A percentile compares a stretch with the other conserved stretches of the same genome.
Evolutionary conservation across 2,888 invertebrate genomes (phyloP).

Genomic region (Amphipoea lucens): DNA sequence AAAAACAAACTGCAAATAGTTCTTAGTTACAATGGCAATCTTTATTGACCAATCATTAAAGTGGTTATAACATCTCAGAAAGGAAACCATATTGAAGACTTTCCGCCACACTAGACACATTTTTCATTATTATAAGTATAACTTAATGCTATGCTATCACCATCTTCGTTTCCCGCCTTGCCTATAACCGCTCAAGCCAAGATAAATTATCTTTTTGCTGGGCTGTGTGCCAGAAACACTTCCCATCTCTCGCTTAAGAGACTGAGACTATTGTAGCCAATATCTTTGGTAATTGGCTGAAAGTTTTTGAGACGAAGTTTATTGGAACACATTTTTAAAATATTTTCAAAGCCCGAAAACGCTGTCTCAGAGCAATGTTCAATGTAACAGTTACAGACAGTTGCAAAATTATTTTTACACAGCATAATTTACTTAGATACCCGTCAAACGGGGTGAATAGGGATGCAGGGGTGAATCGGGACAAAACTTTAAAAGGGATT

Average conservation of each 20-base stretch:
- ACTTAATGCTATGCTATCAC: constrained; percentile 43
- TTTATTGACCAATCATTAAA: background rate
- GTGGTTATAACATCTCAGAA: background rate
- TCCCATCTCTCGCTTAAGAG: constrained; percentile 51
- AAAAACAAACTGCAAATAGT: background rate
- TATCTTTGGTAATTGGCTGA: constrained; percentile 22
- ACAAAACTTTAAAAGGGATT: no score
- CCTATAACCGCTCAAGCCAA: constrained; percentile 34
- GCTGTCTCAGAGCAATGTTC: background rate
- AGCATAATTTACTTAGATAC: background rate
- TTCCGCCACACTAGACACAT: constrained; percentile 4
- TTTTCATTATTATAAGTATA: constrained; percentile 35
- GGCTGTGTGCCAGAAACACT: constrained; percentile 61
- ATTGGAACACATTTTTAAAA: background rate
- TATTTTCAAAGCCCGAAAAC: background rate
- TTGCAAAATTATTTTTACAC: background rate
- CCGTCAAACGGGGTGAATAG: no score
- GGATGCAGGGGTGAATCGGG: no score
- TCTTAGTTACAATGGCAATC: background rate
- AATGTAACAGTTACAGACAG: background rate
- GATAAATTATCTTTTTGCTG: constrained; percentile 56
- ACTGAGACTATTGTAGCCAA: constrained; percentile 18
- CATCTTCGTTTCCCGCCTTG: constrained; percentile 27
- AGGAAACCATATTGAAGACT: background rate
- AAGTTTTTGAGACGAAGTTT: constrained; percentile 1